Evolutionary conservation across 2,888 invertebrate genomes (phyloP), one percentile per base, ranked within the genome.

Genomic region (Mayetiola destructor): DNA sequence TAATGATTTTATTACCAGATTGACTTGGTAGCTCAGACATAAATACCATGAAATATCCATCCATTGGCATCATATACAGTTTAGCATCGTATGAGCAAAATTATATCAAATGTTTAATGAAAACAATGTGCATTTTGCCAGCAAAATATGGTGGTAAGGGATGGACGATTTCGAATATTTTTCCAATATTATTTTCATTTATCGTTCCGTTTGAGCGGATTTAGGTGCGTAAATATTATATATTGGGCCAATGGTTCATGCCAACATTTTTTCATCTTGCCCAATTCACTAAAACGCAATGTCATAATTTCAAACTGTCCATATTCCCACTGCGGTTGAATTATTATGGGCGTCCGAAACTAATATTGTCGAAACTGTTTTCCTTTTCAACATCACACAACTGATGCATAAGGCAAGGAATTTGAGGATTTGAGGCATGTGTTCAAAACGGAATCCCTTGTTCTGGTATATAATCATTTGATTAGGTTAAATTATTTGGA

Each of bases 401-500:
- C n/a, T n/a, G n/a, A n/a, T n/a, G n/a, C n/a, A n/a, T n/a, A n/a
- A n/a, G n/a, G n/a, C n/a, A n/a, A n/a, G n/a, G n/a, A n/a, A n/a
- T n/a, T n/a, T n/a, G n/a, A n/a, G n/a, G n/a, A n/a, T n/a, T n/a
- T n/a, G n/a, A n/a, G n/a, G n/a, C n/a, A n/a, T n/a, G n/a, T n/a
- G n/a, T n/a, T n/a, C n/a, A n/a, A n/a, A n/a, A n/a, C n/a, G n/a
- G n/a, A 53, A 53, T 30, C 29, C 30, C 53, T 30, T 14, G 30
- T n/a, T 16, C 9, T 27, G 29, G 30, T 53, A 53, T 27, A 53
- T 30, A 16, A 53, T 53, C 53, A 53, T 53, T 53, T 53, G 53
- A 53, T 53, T 53, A 53, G 53, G 53, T 53, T 53, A 53, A 53
- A 53, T 53, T 53, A 53, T 53, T 53, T 30, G 53, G 53, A 53